Conservation (phyloP, 2,797 vertebrate species). For the Sebastes goodei region DNA sequence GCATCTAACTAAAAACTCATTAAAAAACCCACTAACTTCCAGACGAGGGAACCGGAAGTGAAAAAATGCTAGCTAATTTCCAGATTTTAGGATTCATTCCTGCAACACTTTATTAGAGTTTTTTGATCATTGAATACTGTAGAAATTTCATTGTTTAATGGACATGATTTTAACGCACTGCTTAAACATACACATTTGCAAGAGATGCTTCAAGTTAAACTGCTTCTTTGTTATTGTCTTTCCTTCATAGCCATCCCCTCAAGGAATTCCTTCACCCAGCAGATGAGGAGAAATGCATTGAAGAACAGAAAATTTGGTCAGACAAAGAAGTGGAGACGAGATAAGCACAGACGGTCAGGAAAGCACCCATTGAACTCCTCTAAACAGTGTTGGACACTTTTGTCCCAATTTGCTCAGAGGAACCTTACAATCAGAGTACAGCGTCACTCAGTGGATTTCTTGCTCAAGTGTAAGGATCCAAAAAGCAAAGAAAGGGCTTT, state of each 20-base stretch:
- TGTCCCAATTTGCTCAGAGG: conserved; percentile 71
- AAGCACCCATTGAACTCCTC: conserved; percentile 47
- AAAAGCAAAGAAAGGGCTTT: conserved; percentile 76
- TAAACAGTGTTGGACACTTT: conserved; percentile 34
- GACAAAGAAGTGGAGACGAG: conserved; percentile 77
- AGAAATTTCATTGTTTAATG: neutral
- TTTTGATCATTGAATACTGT: neutral
- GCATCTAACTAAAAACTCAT: too few species aligned
- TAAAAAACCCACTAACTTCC: too few species aligned
- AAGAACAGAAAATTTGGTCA: conserved; percentile 76
- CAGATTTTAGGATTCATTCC: too few species aligned
- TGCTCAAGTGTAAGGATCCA: conserved; percentile 79
- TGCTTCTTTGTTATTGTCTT: conserved; percentile 45
- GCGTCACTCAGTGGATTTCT: conserved; percentile 80
- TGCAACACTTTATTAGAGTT: neutral
- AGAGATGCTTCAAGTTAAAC: conserved; percentile 4
- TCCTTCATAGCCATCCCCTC: conserved; percentile 78
- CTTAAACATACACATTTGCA: neutral
- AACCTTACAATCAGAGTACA: conserved; percentile 76
- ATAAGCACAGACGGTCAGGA: conserved; percentile 69
- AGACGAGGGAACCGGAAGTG: too few species aligned
- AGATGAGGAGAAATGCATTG: conserved; percentile 83
- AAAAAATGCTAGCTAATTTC: too few species aligned
- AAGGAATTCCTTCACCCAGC: conserved; percentile 83
- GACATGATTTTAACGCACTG: neutral